Base-by-base conservation (phyloP, 2,888 invertebrate species). In the Colletes collaris region DNA sequence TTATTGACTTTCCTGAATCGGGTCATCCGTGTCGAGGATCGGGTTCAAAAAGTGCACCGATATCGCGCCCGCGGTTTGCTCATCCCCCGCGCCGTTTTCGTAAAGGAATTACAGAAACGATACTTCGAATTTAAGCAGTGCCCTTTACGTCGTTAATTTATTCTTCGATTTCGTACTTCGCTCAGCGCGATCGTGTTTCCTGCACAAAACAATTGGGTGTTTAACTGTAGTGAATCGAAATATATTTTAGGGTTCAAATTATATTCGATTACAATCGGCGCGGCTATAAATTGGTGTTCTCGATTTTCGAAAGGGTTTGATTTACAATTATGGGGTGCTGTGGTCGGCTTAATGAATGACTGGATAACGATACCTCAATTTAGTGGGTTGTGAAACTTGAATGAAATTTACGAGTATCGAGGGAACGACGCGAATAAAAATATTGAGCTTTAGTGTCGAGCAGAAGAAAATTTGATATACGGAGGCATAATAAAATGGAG, bases 1-100 rank as follows among this genome's bases (percentile, higher is more conserved):
- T 80, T 83, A 80, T 83, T 83, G 74, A 76, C 83, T 80, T 76
- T 66, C 65, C 70, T 53, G 76, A 83, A 74, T 46, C 73, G 59
- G 79, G 79, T 79, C 74, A 73, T 53, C 62, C 63, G 60, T 69
- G 70, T 79, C 70, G 65, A 60, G 66, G 76, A 68, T 81, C 64
- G 56, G 44, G 40, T 63, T 67, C 77, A 60, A 70, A 82, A 77
- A 77, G 62, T 70, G 60, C 66, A 56, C 35, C 60, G 53, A 70
- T 62, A 46, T 27, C 46, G 46, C 8, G 49, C 3, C 19, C 37
- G 53, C 13, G n/a, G 5, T 10, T n/a, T 2, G 27, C 19, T 19
- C 46, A 37, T 67, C 49, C 52, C 50, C 50, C n/a, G 52, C 62
- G 37, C 58, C 27, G 37, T 13, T 46, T 62, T 13, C 16, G 13